These are phyloP conservation scores for Drosophila anceps DNA, from an alignment of 2,888 invertebrate species.

Conservation along the genomic window DNA sequence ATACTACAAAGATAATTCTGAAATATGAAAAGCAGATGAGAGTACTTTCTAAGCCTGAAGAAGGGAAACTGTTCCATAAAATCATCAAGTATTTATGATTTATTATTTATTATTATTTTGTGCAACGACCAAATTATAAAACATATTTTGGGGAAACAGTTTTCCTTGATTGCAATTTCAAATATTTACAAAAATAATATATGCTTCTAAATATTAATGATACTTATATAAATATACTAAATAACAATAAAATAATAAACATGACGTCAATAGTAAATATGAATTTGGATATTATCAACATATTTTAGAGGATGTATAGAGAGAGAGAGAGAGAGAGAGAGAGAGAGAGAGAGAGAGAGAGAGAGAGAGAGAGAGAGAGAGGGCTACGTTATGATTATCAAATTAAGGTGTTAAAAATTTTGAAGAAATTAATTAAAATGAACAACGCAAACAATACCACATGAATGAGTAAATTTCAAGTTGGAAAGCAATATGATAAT, in stretches of 20 bases:
- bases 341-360: no score
- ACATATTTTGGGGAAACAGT: conserved; percentile 11
- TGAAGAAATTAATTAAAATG: conserved; percentile 16
- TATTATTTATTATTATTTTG: background rate
- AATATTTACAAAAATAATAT: conserved; percentile 8
- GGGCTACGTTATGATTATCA: background rate
- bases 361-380: no score
- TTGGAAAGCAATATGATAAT: conserved; percentile 20
- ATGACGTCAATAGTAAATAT: conserved; percentile 6
- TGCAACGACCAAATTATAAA: background rate
- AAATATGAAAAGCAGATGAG: conserved; percentile 37
- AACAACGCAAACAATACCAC: conserved; percentile 23
- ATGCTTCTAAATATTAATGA: conserved; percentile 8
- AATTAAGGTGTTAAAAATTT: conserved; percentile 5
- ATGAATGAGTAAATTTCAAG: conserved; percentile 11
- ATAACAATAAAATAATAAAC: background rate
- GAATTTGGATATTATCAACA: background rate
- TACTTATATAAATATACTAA: background rate
- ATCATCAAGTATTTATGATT: background rate
- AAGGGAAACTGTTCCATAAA: conserved; percentile 31
- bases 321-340: no score
- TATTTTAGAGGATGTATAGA: background rate
- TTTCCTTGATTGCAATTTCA: conserved; percentile 19
- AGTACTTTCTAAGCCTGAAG: conserved; percentile 20
- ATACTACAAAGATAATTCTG: conserved; percentile 12